Evolutionary conservation across 2,888 invertebrate species (phyloP), one percentile per base, ranked within the genome.

Genomic region (Cabera pusaria): DNA sequence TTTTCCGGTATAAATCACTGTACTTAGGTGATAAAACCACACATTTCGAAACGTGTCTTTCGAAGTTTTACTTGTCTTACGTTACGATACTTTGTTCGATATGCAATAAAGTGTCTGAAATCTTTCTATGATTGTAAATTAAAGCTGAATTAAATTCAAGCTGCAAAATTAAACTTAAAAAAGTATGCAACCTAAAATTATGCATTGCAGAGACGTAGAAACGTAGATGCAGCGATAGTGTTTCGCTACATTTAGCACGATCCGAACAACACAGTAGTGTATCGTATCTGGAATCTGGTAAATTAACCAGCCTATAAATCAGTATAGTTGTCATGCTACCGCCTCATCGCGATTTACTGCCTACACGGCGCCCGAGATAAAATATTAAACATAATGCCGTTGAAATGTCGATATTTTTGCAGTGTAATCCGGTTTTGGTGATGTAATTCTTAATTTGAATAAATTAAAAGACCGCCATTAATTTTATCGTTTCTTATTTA

Each of bases 291-390:
- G 27, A 48, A 36, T 43, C 19, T 22, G 35, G 50, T 49, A 62
- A 64, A 67, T 66, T 57, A 61, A 55, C 41, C 48, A 38, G 27
- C 25, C 49, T 43, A 67, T 67, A 67, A 66, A 66, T 67, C 61
- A 52, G 53, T 52, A 60, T 56, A 47, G 55, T 55, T 62, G 66
- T 62, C 64, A 59, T 44, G 50, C 20, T 8, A 25, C 40, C 23
- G 35, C 40, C 29, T 25, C 33, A 18, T 52, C 52, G 49, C 52
- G 47, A 49, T 61, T 60, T 59, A 56, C 53, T 41, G 39, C 52
- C 45, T 43, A 37, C 48, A 7, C 32, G 40, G 18, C 16, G 38
- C 37, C 28, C 19, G 21, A 49, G 44, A 43, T 45, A 43, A 31
- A 49, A 47, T 50, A 42, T 35, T 42, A 49, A 46, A 46, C 46